Evolutionary conservation across 2,888 invertebrate genomes (phyloP).

Genomic region (Mamestra brassicae): DNA sequence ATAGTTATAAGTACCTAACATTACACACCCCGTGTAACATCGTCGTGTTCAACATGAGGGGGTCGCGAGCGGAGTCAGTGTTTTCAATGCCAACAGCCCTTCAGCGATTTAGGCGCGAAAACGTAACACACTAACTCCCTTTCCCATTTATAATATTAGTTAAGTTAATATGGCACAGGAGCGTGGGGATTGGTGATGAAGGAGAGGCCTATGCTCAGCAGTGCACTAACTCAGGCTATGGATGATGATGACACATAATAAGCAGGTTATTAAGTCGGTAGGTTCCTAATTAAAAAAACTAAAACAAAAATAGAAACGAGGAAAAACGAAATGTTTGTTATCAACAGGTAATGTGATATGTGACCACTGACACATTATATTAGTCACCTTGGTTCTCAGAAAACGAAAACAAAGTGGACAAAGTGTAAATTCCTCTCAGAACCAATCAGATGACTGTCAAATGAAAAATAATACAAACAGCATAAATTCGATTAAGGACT

Average conservation of each 20-base stretch:
- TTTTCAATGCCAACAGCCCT: no score
- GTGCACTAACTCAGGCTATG: neutral
- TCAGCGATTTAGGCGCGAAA: no score
- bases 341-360: conserved; percentile 4
- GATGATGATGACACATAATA: neutral
- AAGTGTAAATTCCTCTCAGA: conserved; percentile 46
- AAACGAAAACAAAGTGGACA: conserved; percentile 11
- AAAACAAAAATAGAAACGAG: neutral
- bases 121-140: no score
- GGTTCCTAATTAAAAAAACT: neutral
- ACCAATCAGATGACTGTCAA: conserved; percentile 49
- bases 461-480: conserved; percentile 59
- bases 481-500: conserved; percentile 64
- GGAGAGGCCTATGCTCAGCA: neutral
- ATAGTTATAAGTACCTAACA: no score
- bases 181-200: no score
- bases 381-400: conserved; percentile 30
- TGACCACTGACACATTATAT: neutral
- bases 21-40: no score
- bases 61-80: no score
- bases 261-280: neutral
- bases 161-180: no score
- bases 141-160: no score
- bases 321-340: neutral
- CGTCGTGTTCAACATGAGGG: no score